Conservation (phyloP, 2,797 vertebrate genomes). For the Brachymystax lenok region DNA sequence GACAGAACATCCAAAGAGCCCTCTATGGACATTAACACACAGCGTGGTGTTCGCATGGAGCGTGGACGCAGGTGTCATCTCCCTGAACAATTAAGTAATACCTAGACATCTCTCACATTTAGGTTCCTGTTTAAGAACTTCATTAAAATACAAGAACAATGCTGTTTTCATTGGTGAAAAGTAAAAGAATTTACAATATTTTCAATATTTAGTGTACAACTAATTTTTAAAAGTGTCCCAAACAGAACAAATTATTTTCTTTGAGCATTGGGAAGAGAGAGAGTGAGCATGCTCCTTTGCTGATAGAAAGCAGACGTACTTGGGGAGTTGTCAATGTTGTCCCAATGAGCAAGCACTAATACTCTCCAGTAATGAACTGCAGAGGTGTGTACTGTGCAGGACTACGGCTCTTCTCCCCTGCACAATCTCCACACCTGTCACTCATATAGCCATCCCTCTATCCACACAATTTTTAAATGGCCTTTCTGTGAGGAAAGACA, state of each 20-base stretch:
- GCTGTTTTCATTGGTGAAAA: too few species aligned
- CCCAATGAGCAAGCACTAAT: slow-evolving; percentile 23
- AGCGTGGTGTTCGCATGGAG: slow-evolving; percentile 56
- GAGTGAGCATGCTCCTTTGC: not conserved
- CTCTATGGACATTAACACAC: slow-evolving; percentile 41
- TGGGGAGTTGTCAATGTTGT: not conserved
- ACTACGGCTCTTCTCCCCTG: slow-evolving; percentile 5
- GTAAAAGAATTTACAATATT: too few species aligned
- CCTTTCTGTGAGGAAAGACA: slow-evolving; percentile 18
- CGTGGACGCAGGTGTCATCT: slow-evolving; percentile 37
- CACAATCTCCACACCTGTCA: slow-evolving; percentile 46
- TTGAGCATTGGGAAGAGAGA: not conserved
- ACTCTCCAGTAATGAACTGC: slow-evolving; percentile 19
- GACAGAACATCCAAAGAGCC: too few species aligned
- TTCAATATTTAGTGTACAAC: too few species aligned
- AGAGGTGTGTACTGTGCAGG: not conserved
- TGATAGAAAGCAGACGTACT: not conserved
- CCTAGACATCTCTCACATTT: too few species aligned
- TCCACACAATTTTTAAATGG: slow-evolving; percentile 30
- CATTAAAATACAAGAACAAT: too few species aligned
- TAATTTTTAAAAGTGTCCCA: too few species aligned
- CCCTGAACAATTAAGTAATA: slow-evolving; percentile 21
- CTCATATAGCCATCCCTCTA: slow-evolving; percentile 18
- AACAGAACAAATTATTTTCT: too few species aligned
- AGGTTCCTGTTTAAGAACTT: too few species aligned